Base-by-base conservation (phyloP, 2,113 vertebrate genomes). In the Tachuris rubrigastra region DNA sequence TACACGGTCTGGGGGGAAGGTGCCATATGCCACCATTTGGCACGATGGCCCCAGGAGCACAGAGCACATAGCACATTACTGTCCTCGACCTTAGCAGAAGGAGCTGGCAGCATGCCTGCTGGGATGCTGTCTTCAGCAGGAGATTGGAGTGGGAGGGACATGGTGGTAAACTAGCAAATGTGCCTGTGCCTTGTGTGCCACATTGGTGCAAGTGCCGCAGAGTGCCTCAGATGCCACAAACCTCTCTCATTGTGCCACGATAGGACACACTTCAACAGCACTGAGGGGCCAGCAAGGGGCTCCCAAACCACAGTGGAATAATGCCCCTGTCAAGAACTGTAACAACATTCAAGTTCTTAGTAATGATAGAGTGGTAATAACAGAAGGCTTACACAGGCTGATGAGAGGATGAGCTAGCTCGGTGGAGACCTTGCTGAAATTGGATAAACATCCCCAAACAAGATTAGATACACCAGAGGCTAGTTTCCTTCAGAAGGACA, bases 11-110 rank as follows among this genome's bases (percentile, higher is more conserved):
- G 41, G 53, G 27, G 62, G 91, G 76, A 95, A 82, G 89, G 74
- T 1, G 44, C 97, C 97, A 97, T 98, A 97, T 98, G 98, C 92
- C 85, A 20, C 93, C 79, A 55, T 92, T 97, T 97, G 96, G 98
- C 96, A 92, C 2, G 8, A 24, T 11, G 35, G 71, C 67, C 2
- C 15, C 2, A 2, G 72, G 63, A 97, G 95, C 89, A 98, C 97
- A 98, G 95, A 98, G 97, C 80, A 16, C 53, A 11, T 73, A 98
- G 97, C 80, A 16, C 53, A 11, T 73, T 77, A 63, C 98, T 99
- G 98, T 98, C 97, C 93, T 91, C 14, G 35, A 39, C 79, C 88
- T 92, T 67, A 73, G 94, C 31, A 2, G 79, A 55, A 87, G 80
- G 84, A 77, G 72, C 55, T 98, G 97, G 97, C 96, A 76, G 52